Percentiles rank a stretch among this genome's conserved stretches.
Evolutionary conservation across 1,140 invertebrate genomes (phyloP).

Genomic region (Euwallacea fornicatus): DNA sequence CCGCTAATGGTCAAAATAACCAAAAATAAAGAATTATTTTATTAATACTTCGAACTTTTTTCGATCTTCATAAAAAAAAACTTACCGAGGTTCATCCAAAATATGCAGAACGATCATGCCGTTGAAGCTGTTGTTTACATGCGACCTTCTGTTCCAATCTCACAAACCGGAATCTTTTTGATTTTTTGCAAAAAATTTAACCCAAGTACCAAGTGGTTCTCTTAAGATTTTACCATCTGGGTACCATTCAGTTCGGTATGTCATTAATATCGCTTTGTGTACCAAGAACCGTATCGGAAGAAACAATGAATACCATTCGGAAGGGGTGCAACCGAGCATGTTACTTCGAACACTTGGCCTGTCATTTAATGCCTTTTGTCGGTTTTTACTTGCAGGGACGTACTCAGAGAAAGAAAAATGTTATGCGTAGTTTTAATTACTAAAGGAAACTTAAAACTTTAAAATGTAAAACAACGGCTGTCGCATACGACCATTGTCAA

Average conservation of each 20-base stretch:
- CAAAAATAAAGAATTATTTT: no score
- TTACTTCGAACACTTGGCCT: constrained; percentile 10
- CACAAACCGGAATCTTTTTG: no score
- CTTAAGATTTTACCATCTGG: constrained; percentile 7
- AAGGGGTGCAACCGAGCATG: constrained; percentile 17
- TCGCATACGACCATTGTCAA: not conserved
- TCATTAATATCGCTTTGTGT: constrained; percentile 21
- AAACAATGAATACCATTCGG: constrained; percentile 17
- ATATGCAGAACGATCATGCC: no score
- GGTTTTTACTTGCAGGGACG: constrained; percentile 9
- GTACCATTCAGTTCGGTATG: constrained; percentile 7
- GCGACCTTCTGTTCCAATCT: no score
- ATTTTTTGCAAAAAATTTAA: no score
- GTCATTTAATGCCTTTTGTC: constrained; percentile 22
- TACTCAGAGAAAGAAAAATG: not conserved
- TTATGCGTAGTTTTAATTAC: not conserved
- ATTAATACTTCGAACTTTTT: no score
- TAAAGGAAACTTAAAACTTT: not conserved
- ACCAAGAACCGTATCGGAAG: constrained; percentile 15
- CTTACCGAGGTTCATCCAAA: no score
- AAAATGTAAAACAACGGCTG: not conserved
- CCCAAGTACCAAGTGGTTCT: no score
- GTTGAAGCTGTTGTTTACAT: no score
- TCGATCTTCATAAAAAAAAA: no score
- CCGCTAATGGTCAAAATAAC: no score